Evolutionary conservation across 2,113 vertebrate species (phyloP), one percentile per base, ranked within the genome.

Genomic region (Equus quagga): DNA sequence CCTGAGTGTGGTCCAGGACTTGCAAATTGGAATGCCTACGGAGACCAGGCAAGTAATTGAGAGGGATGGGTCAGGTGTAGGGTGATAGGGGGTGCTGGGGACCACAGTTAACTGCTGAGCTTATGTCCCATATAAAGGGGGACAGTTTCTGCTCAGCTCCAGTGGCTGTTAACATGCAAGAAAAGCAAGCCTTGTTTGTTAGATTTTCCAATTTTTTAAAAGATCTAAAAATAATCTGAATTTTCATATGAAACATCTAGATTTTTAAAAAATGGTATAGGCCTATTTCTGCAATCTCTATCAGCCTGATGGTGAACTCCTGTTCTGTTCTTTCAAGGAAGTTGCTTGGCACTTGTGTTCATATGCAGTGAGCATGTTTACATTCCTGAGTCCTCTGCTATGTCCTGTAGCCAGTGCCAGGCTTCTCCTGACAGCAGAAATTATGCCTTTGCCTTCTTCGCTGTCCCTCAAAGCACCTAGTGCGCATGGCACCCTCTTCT

Each of bases 151-250:
- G 31, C 87, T 84, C 46, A 33, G 6, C 54, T 69, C 44, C 21
- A 41, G 31, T 73, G 21, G 23, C 1, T 62, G 33, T 79, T 80
- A 65, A 21, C 24, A 64, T 67, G n/a, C 21, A 88, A 62, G 65
- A 46, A 81, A 94, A 86, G 64, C 51, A 83, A 49, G 21, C 10
- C 10, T 1, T 41, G 6, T 58, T n/a, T 56, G 58, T 54, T 83
- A 91, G 73, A 62, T 58, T 80, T 88, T 70, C 11, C 67, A 78
- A 1, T 72, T 91, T 95, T 85, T 94, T 28, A 73, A 94, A 94
- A 86, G 19, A 65, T 67, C 62, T 84, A 24, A 92, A 65, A 54
- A 81, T 41, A 82, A 72, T 58, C 19, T n/a, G 21, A 82, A 89
- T 87, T 80, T 82, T 33, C 69, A 11, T 67, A 54, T 11, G 15